These are phyloP conservation scores for Scrobipalpa atriplicella DNA, from an alignment of 2,888 invertebrate genomes.

Conservation along the genomic window DNA sequence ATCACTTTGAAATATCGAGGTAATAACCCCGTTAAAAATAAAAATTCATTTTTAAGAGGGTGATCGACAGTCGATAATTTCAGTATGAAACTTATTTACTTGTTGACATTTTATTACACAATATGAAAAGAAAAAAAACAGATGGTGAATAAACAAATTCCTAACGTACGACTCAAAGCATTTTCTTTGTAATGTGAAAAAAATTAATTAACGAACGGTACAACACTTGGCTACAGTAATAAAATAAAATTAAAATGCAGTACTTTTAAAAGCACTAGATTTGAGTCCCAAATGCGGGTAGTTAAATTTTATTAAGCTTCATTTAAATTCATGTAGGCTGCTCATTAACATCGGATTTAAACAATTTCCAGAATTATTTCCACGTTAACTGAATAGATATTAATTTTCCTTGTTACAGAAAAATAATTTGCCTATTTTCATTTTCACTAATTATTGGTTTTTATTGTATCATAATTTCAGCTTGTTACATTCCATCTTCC, in stretches of 20 bases:
- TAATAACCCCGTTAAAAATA: no score
- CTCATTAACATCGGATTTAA: neutral
- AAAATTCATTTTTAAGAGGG: no score
- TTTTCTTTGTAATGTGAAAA: neutral
- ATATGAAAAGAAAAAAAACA: no score
- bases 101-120: no score
- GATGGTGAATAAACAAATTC: no score
- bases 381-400: neutral
- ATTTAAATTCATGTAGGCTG: constrained; percentile 4
- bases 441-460: no score
- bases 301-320: constrained; percentile 3
- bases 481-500: no score
- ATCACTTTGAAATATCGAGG: no score
- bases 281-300: neutral
- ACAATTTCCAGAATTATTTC: neutral
- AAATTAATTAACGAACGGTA: neutral
- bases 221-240: neutral
- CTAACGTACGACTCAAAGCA: neutral
- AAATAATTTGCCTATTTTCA: no score
- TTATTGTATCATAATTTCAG: no score
- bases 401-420: neutral
- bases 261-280: neutral
- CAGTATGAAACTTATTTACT: no score
- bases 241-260: neutral
- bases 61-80: no score